Evolutionary conservation across 1,140 invertebrate species (phyloP), one percentile per base, ranked within the genome.

Genomic region (Whitmania pigra): DNA sequence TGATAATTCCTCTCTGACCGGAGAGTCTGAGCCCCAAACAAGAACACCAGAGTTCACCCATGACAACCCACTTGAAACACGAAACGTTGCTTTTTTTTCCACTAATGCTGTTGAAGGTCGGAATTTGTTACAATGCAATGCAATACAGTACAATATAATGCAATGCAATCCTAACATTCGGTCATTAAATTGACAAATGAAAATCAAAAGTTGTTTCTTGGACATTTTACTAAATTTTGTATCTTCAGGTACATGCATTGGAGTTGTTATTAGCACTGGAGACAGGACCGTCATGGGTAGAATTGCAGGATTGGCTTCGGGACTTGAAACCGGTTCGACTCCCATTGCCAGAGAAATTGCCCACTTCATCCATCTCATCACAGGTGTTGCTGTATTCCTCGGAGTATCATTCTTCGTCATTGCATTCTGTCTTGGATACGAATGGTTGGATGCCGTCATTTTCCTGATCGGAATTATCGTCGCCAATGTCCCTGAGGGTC

Each of bases 381-480:
- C 71, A 49, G 93, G 93, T 76, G 94, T 98, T 6, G 96, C 95
- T 78, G 93, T 99, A 36, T 97, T 97, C 85, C 88, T 98, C 68
- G 95, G 95, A 77, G 89, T 98, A 17, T 91, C 93, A 29, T 97
- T 99, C 87, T 99, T 98, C 86, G 78, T 97, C 54, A 96, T 97
- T 80, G 93, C 94, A 74, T 93, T 98, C 83, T 91, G 94, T 78
- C 87, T 98, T 72, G 93, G 92, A 77, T 98, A 98, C 83, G 90
- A 94, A 81, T 97, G 94, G 93, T 85, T 98, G 71, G 94, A 97
- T 83, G 93, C 94, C 80, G 93, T 97, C 73, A 95, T 98, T 83
- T 97, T 99, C 87, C 86, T 97, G 76, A 98, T 98, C 83, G 91
- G 91, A 78, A 96, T 98, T 84, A 97, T 97, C 84, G 94, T 97